Percentiles rank a stretch among this genome's conserved stretches.
Conservation (phyloP, 2,888 invertebrate species). For the Erpobdella octoculata region DNA sequence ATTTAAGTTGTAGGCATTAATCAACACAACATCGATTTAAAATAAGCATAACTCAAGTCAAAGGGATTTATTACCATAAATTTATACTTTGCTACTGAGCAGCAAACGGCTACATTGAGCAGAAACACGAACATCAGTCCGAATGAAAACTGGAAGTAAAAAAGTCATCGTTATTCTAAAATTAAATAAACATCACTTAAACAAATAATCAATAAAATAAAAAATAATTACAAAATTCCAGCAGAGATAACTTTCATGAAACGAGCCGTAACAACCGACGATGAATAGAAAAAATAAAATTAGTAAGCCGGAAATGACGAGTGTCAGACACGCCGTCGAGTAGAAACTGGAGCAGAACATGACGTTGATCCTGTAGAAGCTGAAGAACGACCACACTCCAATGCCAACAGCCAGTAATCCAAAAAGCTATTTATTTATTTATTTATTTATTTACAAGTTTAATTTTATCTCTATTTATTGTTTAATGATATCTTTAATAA, state of each 20-base stretch:
- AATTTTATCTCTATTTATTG: no score
- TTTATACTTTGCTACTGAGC: slow-evolving; percentile 1
- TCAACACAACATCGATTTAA: no score
- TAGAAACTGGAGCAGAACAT: slow-evolving; percentile 4
- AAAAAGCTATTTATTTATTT: not conserved
- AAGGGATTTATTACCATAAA: slow-evolving; percentile 2
- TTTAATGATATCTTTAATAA: no score
- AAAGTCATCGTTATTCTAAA: not conserved
- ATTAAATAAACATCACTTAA: not conserved
- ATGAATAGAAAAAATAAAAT: slow-evolving; percentile 14
- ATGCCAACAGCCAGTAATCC: not conserved
- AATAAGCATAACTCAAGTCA: no score
- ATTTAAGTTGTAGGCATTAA: no score
- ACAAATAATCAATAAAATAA: not conserved
- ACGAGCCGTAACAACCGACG: slow-evolving; percentile 9
- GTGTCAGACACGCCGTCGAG: not conserved
- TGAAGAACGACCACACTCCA: slow-evolving; percentile 24
- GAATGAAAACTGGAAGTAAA: slow-evolving; percentile 4
- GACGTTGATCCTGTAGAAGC: not conserved
- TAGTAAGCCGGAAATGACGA: slow-evolving; percentile 2
- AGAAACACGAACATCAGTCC: slow-evolving; percentile 13
- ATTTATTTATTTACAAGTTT: no score
- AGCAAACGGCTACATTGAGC: not conserved
- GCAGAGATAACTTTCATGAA: slow-evolving; percentile 6
- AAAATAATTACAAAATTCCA: slow-evolving; percentile 6